A percentile compares a stretch with the other conserved stretches of the same genome.
Evolutionary conservation across 2,888 invertebrate genomes (phyloP).

Genomic region (Drosophila vallismaia): DNA sequence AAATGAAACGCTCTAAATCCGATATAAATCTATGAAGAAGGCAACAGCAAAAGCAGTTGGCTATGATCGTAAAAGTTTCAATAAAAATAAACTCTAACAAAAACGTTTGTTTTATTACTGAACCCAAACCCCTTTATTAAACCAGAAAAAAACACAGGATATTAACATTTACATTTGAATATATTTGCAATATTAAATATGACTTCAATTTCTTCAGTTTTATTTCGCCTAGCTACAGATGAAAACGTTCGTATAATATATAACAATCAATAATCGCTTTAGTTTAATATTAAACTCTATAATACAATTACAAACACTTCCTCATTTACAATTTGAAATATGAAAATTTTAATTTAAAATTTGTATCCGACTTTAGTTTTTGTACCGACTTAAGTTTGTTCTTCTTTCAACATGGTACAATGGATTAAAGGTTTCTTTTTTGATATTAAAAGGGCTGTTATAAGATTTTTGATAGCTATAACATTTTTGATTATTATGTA

Average conservation of each 20-base stretch:
- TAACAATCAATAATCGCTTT: constrained; percentile 68
- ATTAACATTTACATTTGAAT: constrained; percentile 27
- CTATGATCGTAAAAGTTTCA: constrained; percentile 74
- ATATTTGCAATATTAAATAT: constrained; percentile 56
- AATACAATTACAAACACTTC: constrained; percentile 55
- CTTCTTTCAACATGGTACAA: constrained; percentile 49
- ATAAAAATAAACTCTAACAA: constrained; percentile 75
- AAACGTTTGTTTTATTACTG: background rate
- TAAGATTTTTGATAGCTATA: constrained; percentile 25
- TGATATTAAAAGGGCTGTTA: constrained; percentile 7
- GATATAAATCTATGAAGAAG: constrained; percentile 39
- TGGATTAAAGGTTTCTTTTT: constrained; percentile 49
- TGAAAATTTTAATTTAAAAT: constrained; percentile 66
- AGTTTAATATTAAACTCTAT: constrained; percentile 39
- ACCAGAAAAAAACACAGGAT: background rate
- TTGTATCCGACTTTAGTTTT: constrained; percentile 61
- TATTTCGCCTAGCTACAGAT: constrained; percentile 68
- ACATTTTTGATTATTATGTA: constrained; percentile 26
- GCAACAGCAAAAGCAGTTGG: constrained; percentile 57
- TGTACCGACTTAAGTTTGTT: constrained; percentile 4
- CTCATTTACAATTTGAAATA: constrained; percentile 59
- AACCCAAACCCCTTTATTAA: background rate
- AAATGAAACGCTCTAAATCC: constrained; percentile 35
- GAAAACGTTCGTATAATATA: constrained; percentile 66
- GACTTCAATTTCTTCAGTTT: constrained; percentile 56